These are phyloP conservation scores for Xiphorhynchus elegans DNA, from an alignment of 2,113 vertebrate species.

Conservation along the genomic window DNA sequence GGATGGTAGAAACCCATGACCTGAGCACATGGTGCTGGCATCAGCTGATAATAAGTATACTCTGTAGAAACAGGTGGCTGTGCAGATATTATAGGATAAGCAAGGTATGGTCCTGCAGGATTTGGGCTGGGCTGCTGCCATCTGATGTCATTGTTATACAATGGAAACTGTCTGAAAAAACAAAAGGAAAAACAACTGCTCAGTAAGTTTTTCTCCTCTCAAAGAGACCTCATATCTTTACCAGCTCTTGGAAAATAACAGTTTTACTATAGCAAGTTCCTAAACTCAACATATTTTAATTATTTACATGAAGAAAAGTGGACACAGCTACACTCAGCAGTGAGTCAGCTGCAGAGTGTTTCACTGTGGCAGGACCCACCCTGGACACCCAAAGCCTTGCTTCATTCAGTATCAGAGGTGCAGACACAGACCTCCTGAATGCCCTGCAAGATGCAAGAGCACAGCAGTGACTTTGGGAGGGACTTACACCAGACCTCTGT, in stretches of 20 bases:
- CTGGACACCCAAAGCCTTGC: not conserved
- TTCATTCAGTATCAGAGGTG: not conserved
- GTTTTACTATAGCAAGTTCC: not conserved
- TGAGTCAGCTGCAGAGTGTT: not conserved
- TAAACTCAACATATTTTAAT: not conserved
- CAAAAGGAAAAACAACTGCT: constrained; percentile 14
- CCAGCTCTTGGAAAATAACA: not conserved
- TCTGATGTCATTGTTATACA: constrained; percentile 92
- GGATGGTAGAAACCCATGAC: constrained; percentile 99
- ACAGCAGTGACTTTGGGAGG: not conserved
- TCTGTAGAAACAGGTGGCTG: constrained; percentile 93
- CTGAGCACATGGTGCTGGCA: constrained; percentile 93
- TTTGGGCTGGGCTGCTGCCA: constrained; percentile 93
- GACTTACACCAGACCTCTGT: not conserved
- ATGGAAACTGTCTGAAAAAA: constrained; percentile 85
- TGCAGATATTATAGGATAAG: constrained; percentile 93
- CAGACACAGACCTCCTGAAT: not conserved
- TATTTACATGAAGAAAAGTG: not conserved
- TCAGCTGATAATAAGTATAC: constrained; percentile 94
- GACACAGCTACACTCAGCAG: not conserved
- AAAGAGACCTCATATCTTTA: not conserved
- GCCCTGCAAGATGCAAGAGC: not conserved
- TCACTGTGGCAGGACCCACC: not conserved
- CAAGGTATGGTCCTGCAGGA: constrained; percentile 90
- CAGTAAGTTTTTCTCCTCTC: not conserved